Evolutionary conservation across 2,888 invertebrate species (phyloP), one percentile per base, ranked within the genome.

Genomic region (Epistrophe grossulariae): DNA sequence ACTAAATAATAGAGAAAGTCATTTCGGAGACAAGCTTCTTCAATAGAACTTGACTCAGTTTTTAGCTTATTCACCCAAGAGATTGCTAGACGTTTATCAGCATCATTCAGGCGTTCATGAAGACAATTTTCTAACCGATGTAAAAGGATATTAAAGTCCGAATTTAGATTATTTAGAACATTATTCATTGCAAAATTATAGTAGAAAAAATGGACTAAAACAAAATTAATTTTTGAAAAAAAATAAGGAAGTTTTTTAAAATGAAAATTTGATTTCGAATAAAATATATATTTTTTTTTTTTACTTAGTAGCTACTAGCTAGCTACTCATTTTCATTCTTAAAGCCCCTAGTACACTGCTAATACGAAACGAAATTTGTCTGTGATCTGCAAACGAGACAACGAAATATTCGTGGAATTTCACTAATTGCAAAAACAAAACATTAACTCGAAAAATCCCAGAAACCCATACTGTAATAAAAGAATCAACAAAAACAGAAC

Each of bases 1-100:
- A 94, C 93, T 81, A 94, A 90, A 89, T 93, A 93, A 89, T 93
- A 94, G 92, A 94, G 93, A 88, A 94, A 94, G 89, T 94, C 94
- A 89, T 94, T 94, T 50, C 94, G 90, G 17, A 94, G 89, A 88
- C 92, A 93, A 93, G 94, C 93, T 90, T 94, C 94, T 59, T 94
- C 92, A 5, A 94, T 89, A 0, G 93, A 92, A 79, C 92, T 91
- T 50, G 93, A 93, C 88, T 93, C 93, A 0, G 91, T 91, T 50
- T 93, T 92, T 78, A 94, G 88, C 90, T 94, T 94, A 84, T 93
- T 92, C 89, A 94, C 92, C 94, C 94, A 94, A 74, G 93, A 91
- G 11, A 93, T 90, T 0, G 92, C 93, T 82, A 91, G 92, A 87
- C 93, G 92, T 87, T 93, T 92, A 87, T 94, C 89, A 8, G 59